Base-by-base conservation (phyloP, 2,888 invertebrate genomes). In the Drosophila mulleri region DNA sequence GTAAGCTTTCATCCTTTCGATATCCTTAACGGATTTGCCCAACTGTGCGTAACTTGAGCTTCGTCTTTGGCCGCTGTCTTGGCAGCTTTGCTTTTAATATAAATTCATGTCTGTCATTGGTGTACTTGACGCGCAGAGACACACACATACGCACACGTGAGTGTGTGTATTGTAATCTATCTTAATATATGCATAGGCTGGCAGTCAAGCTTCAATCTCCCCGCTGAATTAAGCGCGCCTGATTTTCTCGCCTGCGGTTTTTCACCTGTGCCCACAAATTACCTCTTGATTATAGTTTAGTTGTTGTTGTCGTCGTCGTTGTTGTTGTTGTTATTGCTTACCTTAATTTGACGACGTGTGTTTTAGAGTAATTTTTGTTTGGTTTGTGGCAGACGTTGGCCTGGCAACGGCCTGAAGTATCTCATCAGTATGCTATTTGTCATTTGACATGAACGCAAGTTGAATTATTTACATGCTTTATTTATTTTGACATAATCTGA, bases 101-200 rank as follows among this genome's bases (percentile, higher is more conserved):
- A 75, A 82, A 87, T 82, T 87, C 76, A 82, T 80, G 73, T 57
- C 73, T 80, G 72, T 61, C 77, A 77, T 70, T 78, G 73, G 54
- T 63, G 37, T 41, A 41, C 54, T 54, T 41, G 41, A 54, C 26
- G 11, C 23, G n/a, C n/a, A n/a, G n/a, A n/a, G n/a, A n/a, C n/a
- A 35, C 50, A 48, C 48, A 35, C 50, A 32, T 6, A 50, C 18
- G 2, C 50, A 35, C 14, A 53, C 37, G 16, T 63, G 50, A 29
- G 42, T 68, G 67, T 67, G 65, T 50, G 32, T 18, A 50, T 32
- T 67, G 80, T 84, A 87, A 87, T 88, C 84, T 88, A 84, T 88
- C 87, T 87, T 87, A 87, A 88, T 87, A 81, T 84, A 88, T 83
- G 88, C 85, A 84, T 47, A 76, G 60, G 54, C 63, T 67, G 60